phyloP scores from a whole-genome alignment of 2,797 vertebrate genomes.

The Dendrocincla tyrannina region DNA sequence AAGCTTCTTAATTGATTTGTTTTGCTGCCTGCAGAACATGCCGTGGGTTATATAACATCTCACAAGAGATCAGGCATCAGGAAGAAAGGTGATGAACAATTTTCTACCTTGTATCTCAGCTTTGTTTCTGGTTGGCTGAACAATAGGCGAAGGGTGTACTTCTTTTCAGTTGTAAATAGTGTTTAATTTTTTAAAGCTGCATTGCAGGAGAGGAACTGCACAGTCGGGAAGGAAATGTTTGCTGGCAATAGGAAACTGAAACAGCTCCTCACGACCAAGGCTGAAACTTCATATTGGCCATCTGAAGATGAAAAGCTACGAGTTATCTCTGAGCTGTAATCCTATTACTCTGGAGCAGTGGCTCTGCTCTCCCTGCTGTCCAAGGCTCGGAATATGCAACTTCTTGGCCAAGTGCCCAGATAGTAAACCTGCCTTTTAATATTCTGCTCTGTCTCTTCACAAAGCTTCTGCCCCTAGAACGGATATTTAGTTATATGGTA shows the following conservation, averaged over 20 bases:
- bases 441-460: background rate
- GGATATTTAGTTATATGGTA: background rate
- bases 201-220: background rate
- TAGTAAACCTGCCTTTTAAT: constrained; percentile 28
- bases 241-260: background rate
- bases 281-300: constrained; percentile 39
- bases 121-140: background rate
- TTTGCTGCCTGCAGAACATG: background rate
- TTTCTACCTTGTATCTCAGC: background rate
- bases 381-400: background rate
- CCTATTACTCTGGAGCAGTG: constrained; percentile 8
- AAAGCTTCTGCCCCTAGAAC: background rate
- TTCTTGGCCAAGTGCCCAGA: constrained; percentile 31
- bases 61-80: background rate
- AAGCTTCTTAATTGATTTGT: constrained; percentile 33
- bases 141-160: background rate
- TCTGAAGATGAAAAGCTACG: constrained; percentile 26
- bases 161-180: background rate
- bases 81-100: background rate
- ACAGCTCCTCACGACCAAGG: background rate
- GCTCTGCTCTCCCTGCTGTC: constrained; percentile 42
- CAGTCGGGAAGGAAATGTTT: background rate
- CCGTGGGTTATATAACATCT: background rate
- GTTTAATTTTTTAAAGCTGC: background rate
- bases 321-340: constrained; percentile 52